Evolutionary conservation across 2,113 vertebrate genomes (phyloP), one percentile per base, ranked within the genome.

Genomic region (Microtus pennsylvanicus): DNA sequence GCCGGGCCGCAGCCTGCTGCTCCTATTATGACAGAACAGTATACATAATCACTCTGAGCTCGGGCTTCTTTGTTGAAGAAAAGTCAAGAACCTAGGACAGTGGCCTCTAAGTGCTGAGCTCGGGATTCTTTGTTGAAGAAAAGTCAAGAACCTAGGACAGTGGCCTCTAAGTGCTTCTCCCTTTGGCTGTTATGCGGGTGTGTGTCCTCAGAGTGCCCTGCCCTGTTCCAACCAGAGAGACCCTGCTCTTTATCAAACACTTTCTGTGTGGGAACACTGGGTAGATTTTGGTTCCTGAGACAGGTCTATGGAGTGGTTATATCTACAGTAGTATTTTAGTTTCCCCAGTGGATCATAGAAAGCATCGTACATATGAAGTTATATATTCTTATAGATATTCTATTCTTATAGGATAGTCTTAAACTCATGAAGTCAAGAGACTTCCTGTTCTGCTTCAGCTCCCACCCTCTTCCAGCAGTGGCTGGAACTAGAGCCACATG

Each of bases 241-340:
- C 1, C 35, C 45, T 55, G 9, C 22, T 75, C 80, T 78, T 42
- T 38, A 63, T 35, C 13, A 55, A 4, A 55, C 11, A 33, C 14
- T 52, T 86, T 74, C 67, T 74, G 81, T 42, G 69, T 16, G 42
- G n/a, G 17, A 55, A 17, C 19, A 78, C 6, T 65, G 24, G 85
- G 69, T 89, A 42, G 0, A 88, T 77, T 88, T 94, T 91, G 17
- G 33, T 86, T 85, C 93, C 67, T 52, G 61, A 91, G 83, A 83
- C 17, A 28, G 12, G 5, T 45, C 16, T 94, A 82, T 47, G 61
- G 45, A 80, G 80, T 82, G 9, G 7, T 42, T 21, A 88, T 33
- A 33, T 85, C 81, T 69, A 87, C 52, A 67, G 33, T 16, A 13
- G 63, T 47, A 61, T 77, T 94, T 88, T 75, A 16, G 69, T 72